Percentiles rank a stretch among this genome's conserved stretches.
These are phyloP conservation scores for Colletes gigas DNA, from an alignment of 1,140 invertebrate genomes.

Conservation along the genomic window DNA sequence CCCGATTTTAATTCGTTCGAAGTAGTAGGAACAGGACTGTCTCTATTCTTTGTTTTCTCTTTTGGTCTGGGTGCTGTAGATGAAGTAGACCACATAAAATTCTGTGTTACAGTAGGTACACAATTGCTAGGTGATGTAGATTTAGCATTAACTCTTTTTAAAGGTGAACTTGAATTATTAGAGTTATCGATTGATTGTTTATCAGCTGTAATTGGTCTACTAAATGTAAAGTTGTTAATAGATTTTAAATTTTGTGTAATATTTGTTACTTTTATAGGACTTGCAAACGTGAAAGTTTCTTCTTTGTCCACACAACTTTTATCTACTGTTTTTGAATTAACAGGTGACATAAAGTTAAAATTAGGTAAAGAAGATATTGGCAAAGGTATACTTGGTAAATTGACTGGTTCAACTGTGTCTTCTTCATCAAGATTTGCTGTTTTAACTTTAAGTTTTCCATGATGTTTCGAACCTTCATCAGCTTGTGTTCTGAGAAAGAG, in stretches of 20 bases:
- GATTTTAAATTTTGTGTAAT: constrained; percentile 70
- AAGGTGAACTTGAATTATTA: constrained; percentile 6
- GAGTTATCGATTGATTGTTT: constrained; percentile 32
- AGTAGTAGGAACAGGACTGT: constrained; percentile 24
- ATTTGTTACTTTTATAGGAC: constrained; percentile 73
- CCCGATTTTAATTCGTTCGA: constrained; percentile 66
- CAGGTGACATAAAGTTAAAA: constrained; percentile 81
- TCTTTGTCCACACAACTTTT: constrained; percentile 45
- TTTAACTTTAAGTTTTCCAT: constrained; percentile 60
- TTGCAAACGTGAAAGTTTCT: constrained; percentile 76
- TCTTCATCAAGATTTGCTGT: constrained; percentile 73
- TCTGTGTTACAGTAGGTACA: constrained; percentile 50
- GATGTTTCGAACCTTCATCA: constrained; percentile 64
- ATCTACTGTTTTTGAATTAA: constrained; percentile 41
- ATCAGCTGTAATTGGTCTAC: constrained; percentile 77
- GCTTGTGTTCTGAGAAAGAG: constrained; percentile 62
- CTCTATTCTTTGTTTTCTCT: constrained; percentile 62
- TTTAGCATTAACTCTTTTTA: constrained; percentile 19
- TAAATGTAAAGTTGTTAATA: constrained; percentile 82
- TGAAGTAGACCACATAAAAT: constrained; percentile 73
- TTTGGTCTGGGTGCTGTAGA: constrained; percentile 70
- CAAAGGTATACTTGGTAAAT: constrained; percentile 83
- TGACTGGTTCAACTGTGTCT: constrained; percentile 79
- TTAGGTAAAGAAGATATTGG: constrained; percentile 84
- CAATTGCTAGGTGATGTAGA: constrained; percentile 38